phyloP scores from a whole-genome alignment of 2,888 invertebrate species.

The Tipula lateralis region DNA sequence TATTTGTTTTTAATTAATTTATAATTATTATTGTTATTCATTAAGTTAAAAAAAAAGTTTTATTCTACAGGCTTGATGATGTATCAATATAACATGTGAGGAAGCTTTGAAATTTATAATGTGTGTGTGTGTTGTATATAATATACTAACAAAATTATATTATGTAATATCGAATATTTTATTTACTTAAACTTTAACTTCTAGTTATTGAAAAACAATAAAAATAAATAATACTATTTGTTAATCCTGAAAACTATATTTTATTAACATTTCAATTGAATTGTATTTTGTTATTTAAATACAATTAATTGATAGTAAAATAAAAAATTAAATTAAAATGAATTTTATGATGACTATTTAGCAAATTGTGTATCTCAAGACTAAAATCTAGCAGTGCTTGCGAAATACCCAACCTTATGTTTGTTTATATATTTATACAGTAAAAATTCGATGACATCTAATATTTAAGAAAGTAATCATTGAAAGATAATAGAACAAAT shows the following conservation, averaged over 20 bases:
- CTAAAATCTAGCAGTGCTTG: background rate
- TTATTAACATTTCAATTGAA: background rate
- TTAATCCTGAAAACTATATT: background rate
- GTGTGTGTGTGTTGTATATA: background rate
- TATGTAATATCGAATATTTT: background rate
- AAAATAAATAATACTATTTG: background rate
- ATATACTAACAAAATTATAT: background rate
- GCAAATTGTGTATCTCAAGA: background rate
- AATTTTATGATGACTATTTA: background rate
- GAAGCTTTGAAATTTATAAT: slow-evolving; percentile 1
- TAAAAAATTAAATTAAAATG: background rate
- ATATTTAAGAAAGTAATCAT: too few relatives aligned
- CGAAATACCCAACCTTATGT: background rate
- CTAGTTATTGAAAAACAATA: background rate
- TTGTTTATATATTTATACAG: background rate
- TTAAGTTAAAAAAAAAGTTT: background rate
- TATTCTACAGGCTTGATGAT: slow-evolving; percentile 19
- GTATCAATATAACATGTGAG: slow-evolving; percentile 8
- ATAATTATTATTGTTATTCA: background rate
- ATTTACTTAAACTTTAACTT: background rate
- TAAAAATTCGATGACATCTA: too few relatives aligned
- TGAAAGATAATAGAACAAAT: too few relatives aligned
- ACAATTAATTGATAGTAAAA: background rate
- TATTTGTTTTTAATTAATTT: background rate
- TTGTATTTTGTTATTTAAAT: background rate